A percentile compares a stretch with the other conserved stretches of the same genome.
Conservation (phyloP, 2,797 vertebrate species). For the Hoplostethus atlanticus region DNA sequence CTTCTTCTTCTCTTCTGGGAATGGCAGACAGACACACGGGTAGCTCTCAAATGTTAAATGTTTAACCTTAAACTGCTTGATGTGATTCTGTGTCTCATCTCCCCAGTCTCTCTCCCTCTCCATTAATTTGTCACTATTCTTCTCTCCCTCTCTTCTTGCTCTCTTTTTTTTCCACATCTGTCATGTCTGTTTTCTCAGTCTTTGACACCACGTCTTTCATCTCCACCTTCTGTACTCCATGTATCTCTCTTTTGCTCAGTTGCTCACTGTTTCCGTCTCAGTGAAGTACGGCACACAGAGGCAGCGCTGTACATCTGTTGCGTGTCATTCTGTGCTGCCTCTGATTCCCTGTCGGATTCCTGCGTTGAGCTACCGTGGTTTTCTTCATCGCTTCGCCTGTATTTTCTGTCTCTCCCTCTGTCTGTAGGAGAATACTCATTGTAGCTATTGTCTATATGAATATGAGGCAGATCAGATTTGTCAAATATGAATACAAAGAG, state of each 20-base stretch:
- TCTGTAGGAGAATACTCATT: neutral
- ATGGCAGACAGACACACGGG: slow-evolving; percentile 63
- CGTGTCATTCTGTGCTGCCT: slow-evolving; percentile 68
- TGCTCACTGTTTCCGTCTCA: slow-evolving; percentile 51
- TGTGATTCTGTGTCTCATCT: slow-evolving; percentile 51
- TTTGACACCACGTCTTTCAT: slow-evolving; percentile 62
- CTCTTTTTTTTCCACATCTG: neutral
- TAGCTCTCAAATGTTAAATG: slow-evolving; percentile 53
- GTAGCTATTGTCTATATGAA: neutral
- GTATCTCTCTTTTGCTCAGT: slow-evolving; percentile 51
- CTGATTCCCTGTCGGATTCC: slow-evolving; percentile 56
- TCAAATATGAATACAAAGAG: slow-evolving; percentile 4
- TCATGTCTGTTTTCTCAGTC: slow-evolving; percentile 31
- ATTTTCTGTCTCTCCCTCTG: slow-evolving; percentile 20
- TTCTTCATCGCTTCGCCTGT: slow-evolving; percentile 45
- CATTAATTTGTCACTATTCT: slow-evolving; percentile 21
- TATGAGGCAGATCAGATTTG: slow-evolving; percentile 5
- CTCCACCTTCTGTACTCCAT: slow-evolving; percentile 53
- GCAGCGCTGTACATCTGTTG: slow-evolving; percentile 79
- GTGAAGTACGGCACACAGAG: slow-evolving; percentile 63
- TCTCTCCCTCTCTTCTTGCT: slow-evolving; percentile 7
- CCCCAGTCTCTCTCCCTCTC: slow-evolving; percentile 31
- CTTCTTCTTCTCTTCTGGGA: slow-evolving; percentile 57
- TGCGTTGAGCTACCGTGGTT: slow-evolving; percentile 43
- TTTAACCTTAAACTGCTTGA: slow-evolving; percentile 51